Conservation (phyloP, 2,113 vertebrate species). For the Saccopteryx bilineata region DNA sequence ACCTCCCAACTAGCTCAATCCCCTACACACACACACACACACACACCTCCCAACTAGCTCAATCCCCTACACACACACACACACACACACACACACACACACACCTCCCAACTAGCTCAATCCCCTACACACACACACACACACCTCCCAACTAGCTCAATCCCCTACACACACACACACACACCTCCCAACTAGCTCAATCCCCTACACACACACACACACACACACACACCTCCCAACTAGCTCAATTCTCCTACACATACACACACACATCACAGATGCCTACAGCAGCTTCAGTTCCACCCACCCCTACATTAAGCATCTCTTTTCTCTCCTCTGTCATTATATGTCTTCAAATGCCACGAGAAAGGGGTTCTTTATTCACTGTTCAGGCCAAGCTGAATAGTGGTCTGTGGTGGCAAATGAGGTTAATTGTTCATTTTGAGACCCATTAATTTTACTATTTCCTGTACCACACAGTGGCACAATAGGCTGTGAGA, state of each 20-base stretch:
- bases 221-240: no score
- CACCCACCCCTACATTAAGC: background rate
- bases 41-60: no score
- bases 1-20: no score
- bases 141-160: background rate
- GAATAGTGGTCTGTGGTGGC: background rate
- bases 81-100: background rate
- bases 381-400: background rate
- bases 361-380: background rate
- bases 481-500: fast-evolving
- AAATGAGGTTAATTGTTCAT: background rate
- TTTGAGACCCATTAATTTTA: background rate
- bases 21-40: no score
- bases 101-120: background rate
- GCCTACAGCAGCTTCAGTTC: background rate
- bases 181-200: no score
- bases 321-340: background rate
- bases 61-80: background rate
- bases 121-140: background rate
- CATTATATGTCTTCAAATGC: background rate
- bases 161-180: background rate
- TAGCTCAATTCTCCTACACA: no score
- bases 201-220: no score
- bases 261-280: no score
- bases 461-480: background rate